Evolutionary conservation across 2,888 invertebrate species (phyloP).

Genomic region (Busseola fusca): DNA sequence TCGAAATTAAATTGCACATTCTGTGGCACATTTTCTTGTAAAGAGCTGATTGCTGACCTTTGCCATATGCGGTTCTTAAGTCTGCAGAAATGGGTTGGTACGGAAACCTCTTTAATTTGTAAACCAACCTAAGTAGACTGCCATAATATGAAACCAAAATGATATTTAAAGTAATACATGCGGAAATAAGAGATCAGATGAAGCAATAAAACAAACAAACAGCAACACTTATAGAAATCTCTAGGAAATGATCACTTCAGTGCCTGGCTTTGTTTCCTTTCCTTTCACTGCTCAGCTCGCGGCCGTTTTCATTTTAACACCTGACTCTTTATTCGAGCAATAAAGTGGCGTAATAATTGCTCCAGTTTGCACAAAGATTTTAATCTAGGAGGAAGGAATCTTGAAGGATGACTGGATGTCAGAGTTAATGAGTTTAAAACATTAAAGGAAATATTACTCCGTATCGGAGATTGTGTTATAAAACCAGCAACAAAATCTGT

Average conservation of each 20-base stretch:
- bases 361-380: conserved; percentile 8
- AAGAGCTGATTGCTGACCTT: not conserved
- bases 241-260: conserved; percentile 74
- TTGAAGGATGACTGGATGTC: not conserved
- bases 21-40: not conserved
- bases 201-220: conserved; percentile 64
- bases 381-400: conserved; percentile 10
- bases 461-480: not conserved
- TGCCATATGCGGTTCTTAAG: not conserved
- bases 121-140: not conserved
- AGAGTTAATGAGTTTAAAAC: not conserved
- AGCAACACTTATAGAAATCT: conserved; percentile 71
- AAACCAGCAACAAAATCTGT: not conserved
- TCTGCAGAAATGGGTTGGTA: not conserved
- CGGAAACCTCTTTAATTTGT: not conserved
- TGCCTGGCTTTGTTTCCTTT: conserved; percentile 72
- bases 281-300: conserved; percentile 72
- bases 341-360: conserved; percentile 17
- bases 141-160: conserved; percentile 33
- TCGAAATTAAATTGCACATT: conserved; percentile 7
- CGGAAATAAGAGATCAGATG: conserved; percentile 62
- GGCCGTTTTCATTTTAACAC: conserved; percentile 74
- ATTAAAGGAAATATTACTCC: not conserved
- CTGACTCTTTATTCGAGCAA: conserved; percentile 57
- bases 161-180: conserved; percentile 40